Percentiles rank a stretch among this genome's conserved stretches.
phyloP scores from a whole-genome alignment of 2,113 vertebrate species.

The Callospermophilus lateralis region DNA sequence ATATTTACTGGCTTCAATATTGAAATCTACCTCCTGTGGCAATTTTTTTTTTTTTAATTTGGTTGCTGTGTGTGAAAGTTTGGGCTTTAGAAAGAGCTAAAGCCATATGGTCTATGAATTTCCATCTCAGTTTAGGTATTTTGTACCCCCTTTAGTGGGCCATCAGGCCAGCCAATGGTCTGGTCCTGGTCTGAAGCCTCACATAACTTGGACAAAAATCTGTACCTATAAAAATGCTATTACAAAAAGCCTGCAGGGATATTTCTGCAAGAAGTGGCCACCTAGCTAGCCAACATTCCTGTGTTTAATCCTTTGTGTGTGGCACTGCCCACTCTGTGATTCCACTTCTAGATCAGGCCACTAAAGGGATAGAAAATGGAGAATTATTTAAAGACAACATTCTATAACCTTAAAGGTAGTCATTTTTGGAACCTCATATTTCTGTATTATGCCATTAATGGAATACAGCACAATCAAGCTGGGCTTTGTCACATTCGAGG shows the following conservation, averaged over 20 bases:
- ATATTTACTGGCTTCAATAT: slow-evolving; percentile 1
- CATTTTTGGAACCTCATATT: neutral
- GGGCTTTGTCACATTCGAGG: neutral
- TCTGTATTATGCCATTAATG: neutral
- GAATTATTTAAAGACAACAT: slow-evolving; percentile 8
- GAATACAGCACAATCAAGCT: neutral
- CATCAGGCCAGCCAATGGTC: neutral
- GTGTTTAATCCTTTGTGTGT: neutral
- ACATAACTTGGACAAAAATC: neutral
- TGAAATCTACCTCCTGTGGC: slow-evolving; percentile 54
- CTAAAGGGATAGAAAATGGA: neutral
- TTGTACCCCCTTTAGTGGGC: neutral
- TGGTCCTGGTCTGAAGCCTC: slow-evolving; percentile 38
- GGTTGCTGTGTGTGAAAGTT: neutral
- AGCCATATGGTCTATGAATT: neutral
- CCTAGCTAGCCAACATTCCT: neutral
- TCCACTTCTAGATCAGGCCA: neutral
- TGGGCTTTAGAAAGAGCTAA: slow-evolving; percentile 38
- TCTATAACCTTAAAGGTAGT: neutral
- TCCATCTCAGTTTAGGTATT: neutral
- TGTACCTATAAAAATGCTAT: neutral
- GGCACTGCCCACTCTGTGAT: neutral
- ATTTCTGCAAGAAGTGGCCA: neutral
- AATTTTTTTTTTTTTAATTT: neutral
- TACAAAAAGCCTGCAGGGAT: neutral